A percentile compares a stretch with the other conserved stretches of the same genome.
Conservation (phyloP, 2,797 vertebrate species). For the Sebastiscus albofasciatus region DNA sequence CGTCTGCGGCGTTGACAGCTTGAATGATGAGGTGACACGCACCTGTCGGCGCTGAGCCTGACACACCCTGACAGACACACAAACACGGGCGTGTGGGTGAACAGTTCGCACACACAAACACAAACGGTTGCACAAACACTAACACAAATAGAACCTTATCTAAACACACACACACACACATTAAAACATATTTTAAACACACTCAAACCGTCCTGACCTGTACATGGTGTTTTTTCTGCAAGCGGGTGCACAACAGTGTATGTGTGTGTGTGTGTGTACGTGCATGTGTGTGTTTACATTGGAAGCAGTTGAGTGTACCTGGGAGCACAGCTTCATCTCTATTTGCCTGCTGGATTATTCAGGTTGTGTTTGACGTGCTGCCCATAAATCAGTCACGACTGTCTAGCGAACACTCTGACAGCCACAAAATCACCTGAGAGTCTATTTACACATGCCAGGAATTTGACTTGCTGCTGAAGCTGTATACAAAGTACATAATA, state of each 20-base stretch:
- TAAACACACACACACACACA: neutral
- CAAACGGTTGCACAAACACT: neutral
- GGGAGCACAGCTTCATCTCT: constrained; percentile 59
- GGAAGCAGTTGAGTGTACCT: constrained; percentile 29
- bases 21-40: constrained; percentile 77
- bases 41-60: constrained; percentile 71
- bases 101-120: neutral
- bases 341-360: constrained; percentile 64
- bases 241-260: neutral
- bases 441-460: constrained; percentile 64
- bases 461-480: constrained; percentile 51
- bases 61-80: constrained; percentile 49
- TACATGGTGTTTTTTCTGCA: constrained; percentile 1
- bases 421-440: constrained; percentile 68
- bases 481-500: constrained; percentile 64
- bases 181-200: neutral
- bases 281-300: constrained; percentile 37
- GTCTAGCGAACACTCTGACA: constrained; percentile 48
- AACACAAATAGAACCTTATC: constrained; percentile 13
- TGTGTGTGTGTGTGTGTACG: neutral
- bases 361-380: constrained; percentile 43
- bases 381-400: constrained; percentile 69
- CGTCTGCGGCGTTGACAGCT: constrained; percentile 65
- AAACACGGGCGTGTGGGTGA: neutral
- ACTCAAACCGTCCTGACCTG: constrained; percentile 13